Conservation (phyloP, 2,797 vertebrate genomes). For the Ciconia nigra region DNA sequence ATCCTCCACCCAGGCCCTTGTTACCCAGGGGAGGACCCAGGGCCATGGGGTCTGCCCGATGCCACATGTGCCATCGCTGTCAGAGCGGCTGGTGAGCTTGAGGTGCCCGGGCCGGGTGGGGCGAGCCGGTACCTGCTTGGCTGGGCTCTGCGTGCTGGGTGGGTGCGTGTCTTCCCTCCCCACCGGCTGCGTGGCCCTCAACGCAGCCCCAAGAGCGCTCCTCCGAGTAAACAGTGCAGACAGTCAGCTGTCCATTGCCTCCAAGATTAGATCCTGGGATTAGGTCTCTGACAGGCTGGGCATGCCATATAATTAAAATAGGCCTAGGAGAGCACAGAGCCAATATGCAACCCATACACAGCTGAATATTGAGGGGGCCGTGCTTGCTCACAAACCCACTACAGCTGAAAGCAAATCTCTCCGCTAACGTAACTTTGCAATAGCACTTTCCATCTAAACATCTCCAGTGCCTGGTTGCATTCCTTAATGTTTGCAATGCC, state of each 20-base stretch:
- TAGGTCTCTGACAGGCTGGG: not conserved
- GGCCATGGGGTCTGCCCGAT: accelerated
- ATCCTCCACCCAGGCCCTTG: not conserved
- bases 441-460: not conserved
- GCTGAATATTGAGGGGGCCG: not conserved
- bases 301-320: not conserved
- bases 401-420: not conserved
- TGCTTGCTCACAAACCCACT: not conserved
- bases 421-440: not conserved
- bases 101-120: not conserved
- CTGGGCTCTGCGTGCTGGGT: not conserved
- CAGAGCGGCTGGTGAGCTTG: not conserved
- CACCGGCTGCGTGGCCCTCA: accelerated
- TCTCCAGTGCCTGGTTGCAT: not conserved
- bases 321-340: not conserved
- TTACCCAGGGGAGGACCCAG: not conserved
- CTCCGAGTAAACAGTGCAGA: not conserved
- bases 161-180: not conserved
- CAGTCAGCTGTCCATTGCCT: conserved; percentile 5
- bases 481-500: not conserved
- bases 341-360: not conserved
- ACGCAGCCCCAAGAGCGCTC: not conserved
- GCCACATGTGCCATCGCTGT: not conserved
- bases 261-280: conserved; percentile 34
- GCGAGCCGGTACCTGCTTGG: not conserved